Evolutionary conservation across 2,888 invertebrate species (phyloP), one percentile per base, ranked within the genome.

Genomic region (Drosophila dives): DNA sequence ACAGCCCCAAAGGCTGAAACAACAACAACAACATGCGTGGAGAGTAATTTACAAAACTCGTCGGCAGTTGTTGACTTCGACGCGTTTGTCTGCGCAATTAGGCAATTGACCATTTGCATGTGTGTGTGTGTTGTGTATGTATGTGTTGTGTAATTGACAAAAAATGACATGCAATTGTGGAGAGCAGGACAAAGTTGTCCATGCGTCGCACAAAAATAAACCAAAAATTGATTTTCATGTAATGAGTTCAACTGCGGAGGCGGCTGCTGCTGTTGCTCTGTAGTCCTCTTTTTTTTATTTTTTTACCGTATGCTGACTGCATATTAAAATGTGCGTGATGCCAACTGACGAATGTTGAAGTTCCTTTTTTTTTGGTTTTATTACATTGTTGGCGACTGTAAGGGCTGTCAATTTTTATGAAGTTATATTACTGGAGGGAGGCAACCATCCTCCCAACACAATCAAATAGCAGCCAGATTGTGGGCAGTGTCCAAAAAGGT

Each of bases 1-100:
- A 91, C 86, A 89, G 84, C 88, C 87, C 75, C 56, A 42, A 74
- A 76, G 78, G 73, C 76, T 54, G 64, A 64, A 77, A 59, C 75
- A 72, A 58, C 67, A 69, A 68, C 69, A 75, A 73, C 73, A 77
- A 72, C 72, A 69, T 79, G 78, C 63, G 60, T 72, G 76, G 76
- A 86, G 84, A 86, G 84, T 91, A 88, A 89, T 89, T 90, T 90
- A 83, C 86, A 77, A 80, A 75, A 78, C 79, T 73, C 73, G 67
- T 70, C 63, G 64, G 59, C 80, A 89, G 89, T 89, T 83, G 89
- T 89, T 83, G 75, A 86, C 77, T 87, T 89, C 86, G 48, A 62
- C 80, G 87, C 86, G 86, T 87, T 86, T 86, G 86, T 80, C 89
- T 79, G 82, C 77, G 89, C 89, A 86, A 85, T 85, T 85, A 85